phyloP scores from a whole-genome alignment of 2,888 invertebrate genomes.

The Cyclophora punctaria region DNA sequence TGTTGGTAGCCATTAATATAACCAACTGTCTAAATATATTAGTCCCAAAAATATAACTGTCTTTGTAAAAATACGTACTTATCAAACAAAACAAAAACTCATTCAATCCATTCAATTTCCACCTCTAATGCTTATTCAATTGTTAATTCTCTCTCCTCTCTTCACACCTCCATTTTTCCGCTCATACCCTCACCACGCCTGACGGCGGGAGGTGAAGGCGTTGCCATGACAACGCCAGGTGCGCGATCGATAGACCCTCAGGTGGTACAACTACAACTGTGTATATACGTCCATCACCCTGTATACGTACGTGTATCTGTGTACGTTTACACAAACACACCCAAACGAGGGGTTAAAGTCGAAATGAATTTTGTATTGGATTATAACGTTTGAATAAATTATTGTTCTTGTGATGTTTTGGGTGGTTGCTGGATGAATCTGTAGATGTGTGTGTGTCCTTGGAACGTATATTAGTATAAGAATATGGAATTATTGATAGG shows the following conservation, averaged over 20 bases:
- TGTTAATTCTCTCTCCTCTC: no score
- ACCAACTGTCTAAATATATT: no score
- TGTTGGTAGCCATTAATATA: no score
- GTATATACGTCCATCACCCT: neutral
- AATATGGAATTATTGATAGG: no score
- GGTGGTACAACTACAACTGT: conserved; percentile 28
- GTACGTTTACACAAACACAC: neutral
- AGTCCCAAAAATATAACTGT: no score
- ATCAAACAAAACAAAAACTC: no score
- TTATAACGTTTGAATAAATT: conserved; percentile 4
- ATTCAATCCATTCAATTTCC: no score
- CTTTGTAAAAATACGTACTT: no score
- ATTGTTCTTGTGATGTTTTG: neutral
- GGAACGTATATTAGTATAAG: no score
- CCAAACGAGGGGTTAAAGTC: neutral
- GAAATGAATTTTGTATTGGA: conserved; percentile 7
- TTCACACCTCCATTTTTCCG: neutral
- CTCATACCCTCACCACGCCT: neutral
- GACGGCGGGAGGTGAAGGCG: conserved; percentile 23
- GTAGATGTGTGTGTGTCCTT: no score
- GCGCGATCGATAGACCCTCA: conserved; percentile 42
- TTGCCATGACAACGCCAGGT: conserved; percentile 58
- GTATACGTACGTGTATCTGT: neutral
- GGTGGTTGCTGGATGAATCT: no score
- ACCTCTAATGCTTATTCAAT: no score